A percentile compares a stretch with the other conserved stretches of the same genome.
Conservation (phyloP, 2,888 invertebrate genomes). For the Ophion ventricosus region DNA sequence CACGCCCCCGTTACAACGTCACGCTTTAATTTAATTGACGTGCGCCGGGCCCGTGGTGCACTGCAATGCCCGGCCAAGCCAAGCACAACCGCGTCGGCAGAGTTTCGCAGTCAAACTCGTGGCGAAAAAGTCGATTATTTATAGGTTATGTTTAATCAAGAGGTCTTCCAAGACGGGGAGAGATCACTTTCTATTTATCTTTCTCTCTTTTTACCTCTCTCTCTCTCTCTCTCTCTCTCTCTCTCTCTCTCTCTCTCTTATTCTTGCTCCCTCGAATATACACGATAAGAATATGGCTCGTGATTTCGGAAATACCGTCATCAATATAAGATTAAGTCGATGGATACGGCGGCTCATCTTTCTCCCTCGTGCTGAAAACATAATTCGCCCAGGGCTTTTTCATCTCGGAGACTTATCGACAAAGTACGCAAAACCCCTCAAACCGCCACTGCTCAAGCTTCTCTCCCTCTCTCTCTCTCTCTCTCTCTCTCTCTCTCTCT, state of each 20-base stretch:
- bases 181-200: not conserved
- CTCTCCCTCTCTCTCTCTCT: not conserved
- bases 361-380: slow-evolving; percentile 41
- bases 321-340: slow-evolving; percentile 46
- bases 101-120: slow-evolving; percentile 34
- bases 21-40: slow-evolving; percentile 58
- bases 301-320: slow-evolving; percentile 49
- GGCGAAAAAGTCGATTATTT: slow-evolving; percentile 55
- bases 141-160: slow-evolving; percentile 55
- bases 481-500: no score
- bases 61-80: not conserved
- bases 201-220: slow-evolving; percentile 1
- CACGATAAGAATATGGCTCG: slow-evolving; percentile 35
- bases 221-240: not conserved
- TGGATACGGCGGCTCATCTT: slow-evolving; percentile 40
- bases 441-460: not conserved
- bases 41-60: slow-evolving; percentile 6
- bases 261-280: not conserved
- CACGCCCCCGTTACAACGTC: slow-evolving; percentile 52
- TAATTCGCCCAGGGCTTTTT: slow-evolving; percentile 33
- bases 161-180: slow-evolving; percentile 17
- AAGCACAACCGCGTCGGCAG: not conserved
- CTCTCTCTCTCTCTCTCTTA: slow-evolving; percentile 1
- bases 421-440: slow-evolving; percentile 31
- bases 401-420: slow-evolving; percentile 38